Conservation (phyloP, 2,888 invertebrate species). For the Idaea straminata region DNA sequence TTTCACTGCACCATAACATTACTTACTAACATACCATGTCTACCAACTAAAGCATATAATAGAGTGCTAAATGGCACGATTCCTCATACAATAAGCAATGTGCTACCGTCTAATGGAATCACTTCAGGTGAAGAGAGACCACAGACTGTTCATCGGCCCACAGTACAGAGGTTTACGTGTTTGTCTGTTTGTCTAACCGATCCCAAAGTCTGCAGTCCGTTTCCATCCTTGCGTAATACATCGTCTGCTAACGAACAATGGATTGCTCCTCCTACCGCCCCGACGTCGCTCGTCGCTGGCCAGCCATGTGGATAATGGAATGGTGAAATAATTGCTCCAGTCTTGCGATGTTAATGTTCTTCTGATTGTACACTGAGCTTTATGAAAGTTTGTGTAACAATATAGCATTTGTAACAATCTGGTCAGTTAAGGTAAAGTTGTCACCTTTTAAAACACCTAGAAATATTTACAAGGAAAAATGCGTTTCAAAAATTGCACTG, state of each 20-base stretch:
- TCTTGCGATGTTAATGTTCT: background rate
- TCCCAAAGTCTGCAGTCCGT: background rate
- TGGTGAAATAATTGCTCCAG: slow-evolving; percentile 1
- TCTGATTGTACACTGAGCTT: background rate
- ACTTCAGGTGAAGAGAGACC: too few relatives aligned
- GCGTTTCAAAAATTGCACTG: too few relatives aligned
- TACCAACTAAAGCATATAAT: too few relatives aligned
- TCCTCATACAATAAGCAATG: too few relatives aligned
- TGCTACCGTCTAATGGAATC: too few relatives aligned
- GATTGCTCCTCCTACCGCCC: background rate
- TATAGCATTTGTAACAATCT: background rate
- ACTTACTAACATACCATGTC: too few relatives aligned
- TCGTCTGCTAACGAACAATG: background rate
- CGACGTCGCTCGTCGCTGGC: background rate
- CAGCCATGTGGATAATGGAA: background rate
- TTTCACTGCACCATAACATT: too few relatives aligned
- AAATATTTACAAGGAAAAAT: too few relatives aligned
- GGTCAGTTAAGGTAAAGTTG: background rate
- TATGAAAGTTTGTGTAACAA: background rate
- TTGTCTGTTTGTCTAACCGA: background rate
- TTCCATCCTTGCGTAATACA: background rate
- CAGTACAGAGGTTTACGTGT: too few relatives aligned
- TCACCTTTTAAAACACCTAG: too few relatives aligned
- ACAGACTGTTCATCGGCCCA: too few relatives aligned
- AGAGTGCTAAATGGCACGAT: too few relatives aligned